Percentiles rank a stretch among this genome's conserved stretches.
Evolutionary conservation across 2,888 invertebrate species (phyloP).

Genomic region (Mylabris sibirica): DNA sequence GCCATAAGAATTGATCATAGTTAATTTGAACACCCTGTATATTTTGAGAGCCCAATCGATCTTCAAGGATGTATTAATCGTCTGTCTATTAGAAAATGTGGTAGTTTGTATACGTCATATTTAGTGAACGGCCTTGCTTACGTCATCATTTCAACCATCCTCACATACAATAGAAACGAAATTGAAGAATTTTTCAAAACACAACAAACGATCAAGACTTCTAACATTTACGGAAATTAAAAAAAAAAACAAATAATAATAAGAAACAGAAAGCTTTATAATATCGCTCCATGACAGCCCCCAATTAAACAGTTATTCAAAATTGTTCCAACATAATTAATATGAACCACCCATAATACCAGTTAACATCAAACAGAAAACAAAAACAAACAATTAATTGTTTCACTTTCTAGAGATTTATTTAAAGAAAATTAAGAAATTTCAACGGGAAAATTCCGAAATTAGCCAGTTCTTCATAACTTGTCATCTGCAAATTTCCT

Average conservation of each 20-base stretch:
- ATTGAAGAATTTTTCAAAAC: conserved; percentile 47
- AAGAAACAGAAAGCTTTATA: conserved; percentile 19
- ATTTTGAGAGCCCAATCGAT: neutral
- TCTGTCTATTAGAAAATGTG: conserved; percentile 36
- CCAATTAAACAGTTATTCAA: conserved; percentile 30
- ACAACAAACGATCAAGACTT: conserved; percentile 27
- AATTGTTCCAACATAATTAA: conserved; percentile 25
- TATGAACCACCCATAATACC: conserved; percentile 4
- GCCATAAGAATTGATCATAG: too few species aligned
- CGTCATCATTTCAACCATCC: conserved; percentile 49
- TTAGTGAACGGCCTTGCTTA: conserved; percentile 46
- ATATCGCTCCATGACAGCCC: conserved; percentile 26
- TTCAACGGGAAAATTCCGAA: neutral
- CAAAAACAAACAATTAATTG: conserved; percentile 1
- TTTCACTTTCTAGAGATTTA: neutral
- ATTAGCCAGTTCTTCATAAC: neutral
- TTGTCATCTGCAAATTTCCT: conserved; percentile 4
- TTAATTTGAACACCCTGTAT: too few species aligned
- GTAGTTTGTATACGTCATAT: conserved; percentile 49
- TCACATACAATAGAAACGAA: conserved; percentile 48
- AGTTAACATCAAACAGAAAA: conserved; percentile 5
- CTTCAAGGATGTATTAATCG: conserved; percentile 8
- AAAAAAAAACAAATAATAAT: conserved; percentile 8
- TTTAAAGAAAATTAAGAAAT: neutral
- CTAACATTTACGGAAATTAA: conserved; percentile 26